A percentile compares a stretch with the other conserved stretches of the same genome.
These are phyloP conservation scores for Verasper variegatus DNA, from an alignment of 2,113 vertebrate genomes.

Conservation along the genomic window DNA sequence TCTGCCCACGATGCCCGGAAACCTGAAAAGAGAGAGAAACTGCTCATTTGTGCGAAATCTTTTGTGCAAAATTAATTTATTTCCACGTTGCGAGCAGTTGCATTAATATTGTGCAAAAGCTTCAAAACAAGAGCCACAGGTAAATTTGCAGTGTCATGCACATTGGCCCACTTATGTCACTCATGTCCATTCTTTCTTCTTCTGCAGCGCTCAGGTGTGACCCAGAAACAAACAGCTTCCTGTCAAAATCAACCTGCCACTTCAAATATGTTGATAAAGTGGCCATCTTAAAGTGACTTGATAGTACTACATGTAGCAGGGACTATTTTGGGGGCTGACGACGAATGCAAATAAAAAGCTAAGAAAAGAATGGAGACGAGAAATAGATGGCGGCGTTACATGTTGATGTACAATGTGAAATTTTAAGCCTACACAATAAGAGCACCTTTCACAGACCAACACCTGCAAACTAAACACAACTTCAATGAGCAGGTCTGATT, in stretches of 20 bases:
- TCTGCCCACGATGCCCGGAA: slow-evolving; percentile 34
- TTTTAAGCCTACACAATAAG: too few relatives aligned
- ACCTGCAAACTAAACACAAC: too few relatives aligned
- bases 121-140: not conserved
- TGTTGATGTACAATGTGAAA: too few relatives aligned
- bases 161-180: not conserved
- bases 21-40: not conserved
- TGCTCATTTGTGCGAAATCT: slow-evolving; percentile 7
- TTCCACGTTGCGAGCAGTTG: not conserved
- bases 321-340: not conserved
- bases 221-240: not conserved
- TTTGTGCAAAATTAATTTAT: not conserved
- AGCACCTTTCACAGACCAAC: too few relatives aligned
- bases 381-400: too few relatives aligned
- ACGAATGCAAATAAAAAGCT: not conserved
- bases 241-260: not conserved
- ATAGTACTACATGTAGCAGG: not conserved
- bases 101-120: not conserved
- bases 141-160: not conserved
- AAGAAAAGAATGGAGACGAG: not conserved
- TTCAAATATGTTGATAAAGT: too few relatives aligned
- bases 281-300: too few relatives aligned
- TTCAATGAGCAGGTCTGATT: too few relatives aligned
- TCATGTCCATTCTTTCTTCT: not conserved
- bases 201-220: not conserved